Evolutionary conservation across 2,888 invertebrate species (phyloP).

Genomic region (Venustoraphidia nigricollis): DNA sequence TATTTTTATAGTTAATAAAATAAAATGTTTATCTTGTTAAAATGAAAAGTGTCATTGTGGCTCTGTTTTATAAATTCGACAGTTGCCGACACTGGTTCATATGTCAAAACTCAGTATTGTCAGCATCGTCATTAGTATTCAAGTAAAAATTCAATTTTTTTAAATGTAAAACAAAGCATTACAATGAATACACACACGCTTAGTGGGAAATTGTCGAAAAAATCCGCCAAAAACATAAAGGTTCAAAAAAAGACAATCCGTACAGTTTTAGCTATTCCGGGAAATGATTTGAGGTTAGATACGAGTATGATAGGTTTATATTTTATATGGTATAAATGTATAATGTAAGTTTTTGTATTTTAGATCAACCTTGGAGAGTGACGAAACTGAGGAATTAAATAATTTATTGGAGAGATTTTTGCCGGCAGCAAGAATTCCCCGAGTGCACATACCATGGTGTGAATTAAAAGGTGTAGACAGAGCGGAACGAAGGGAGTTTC

Average conservation of each 20-base stretch:
- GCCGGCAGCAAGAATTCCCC: neutral
- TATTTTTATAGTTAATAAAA: neutral
- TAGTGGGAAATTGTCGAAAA: neutral
- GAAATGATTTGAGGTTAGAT: too few relatives aligned
- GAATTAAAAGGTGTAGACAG: neutral
- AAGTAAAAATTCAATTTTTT: too few relatives aligned
- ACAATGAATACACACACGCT: too few relatives aligned
- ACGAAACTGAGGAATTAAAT: neutral
- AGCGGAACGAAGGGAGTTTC: constrained; percentile 1
- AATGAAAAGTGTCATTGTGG: too few relatives aligned
- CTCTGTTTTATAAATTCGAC: too few relatives aligned
- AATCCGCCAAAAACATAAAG: neutral
- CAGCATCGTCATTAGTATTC: too few relatives aligned
- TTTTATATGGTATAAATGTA: neutral
- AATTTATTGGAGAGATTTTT: neutral
- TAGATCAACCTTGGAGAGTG: neutral
- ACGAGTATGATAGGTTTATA: too few relatives aligned
- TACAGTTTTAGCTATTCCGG: too few relatives aligned
- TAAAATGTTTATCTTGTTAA: neutral
- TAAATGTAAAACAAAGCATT: too few relatives aligned
- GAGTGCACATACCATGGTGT: neutral
- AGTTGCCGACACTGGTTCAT: too few relatives aligned
- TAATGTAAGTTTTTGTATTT: neutral
- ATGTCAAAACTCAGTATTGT: too few relatives aligned
- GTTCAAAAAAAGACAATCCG: neutral